phyloP scores from a whole-genome alignment of 2,888 invertebrate genomes.

The Nematopogon swammerdamellus region DNA sequence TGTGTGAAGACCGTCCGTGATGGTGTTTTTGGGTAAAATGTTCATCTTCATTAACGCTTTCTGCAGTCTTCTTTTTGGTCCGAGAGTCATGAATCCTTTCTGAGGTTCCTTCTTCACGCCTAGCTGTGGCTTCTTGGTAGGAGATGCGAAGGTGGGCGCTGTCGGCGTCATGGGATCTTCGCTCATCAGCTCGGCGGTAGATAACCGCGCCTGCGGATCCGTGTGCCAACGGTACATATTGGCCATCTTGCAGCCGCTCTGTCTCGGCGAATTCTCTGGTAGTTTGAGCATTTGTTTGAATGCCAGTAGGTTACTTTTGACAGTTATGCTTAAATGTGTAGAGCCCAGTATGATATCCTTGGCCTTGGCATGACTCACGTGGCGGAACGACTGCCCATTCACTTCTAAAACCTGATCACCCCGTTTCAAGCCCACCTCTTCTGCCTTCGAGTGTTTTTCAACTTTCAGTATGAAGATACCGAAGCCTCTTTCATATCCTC shows the following conservation, averaged over 20 bases:
- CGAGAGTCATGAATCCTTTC: constrained; percentile 87
- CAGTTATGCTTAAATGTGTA: constrained; percentile 93
- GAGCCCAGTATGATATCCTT: constrained; percentile 90
- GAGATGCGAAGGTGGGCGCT: constrained; percentile 49
- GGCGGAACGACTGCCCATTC: constrained; percentile 94
- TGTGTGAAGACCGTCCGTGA: constrained; percentile 63
- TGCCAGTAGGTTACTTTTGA: constrained; percentile 94
- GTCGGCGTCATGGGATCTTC: constrained; percentile 40
- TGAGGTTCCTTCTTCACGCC: constrained; percentile 61
- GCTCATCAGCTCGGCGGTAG: constrained; percentile 69
- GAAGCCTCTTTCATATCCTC: constrained; percentile 88
- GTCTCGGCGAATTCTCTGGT: constrained; percentile 79
- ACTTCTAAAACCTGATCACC: constrained; percentile 98
- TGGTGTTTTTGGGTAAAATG: constrained; percentile 80
- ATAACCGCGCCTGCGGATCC: constrained; percentile 72
- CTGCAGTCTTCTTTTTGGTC: constrained; percentile 79
- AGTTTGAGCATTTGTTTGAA: constrained; percentile 66
- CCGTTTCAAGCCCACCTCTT: constrained; percentile 92
- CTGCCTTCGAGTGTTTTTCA: constrained; percentile 89
- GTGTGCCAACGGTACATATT: constrained; percentile 66
- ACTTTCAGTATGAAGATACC: constrained; percentile 96
- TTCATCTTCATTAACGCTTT: constrained; percentile 88
- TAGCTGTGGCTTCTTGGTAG: constrained; percentile 51
- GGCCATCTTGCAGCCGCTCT: constrained; percentile 58
- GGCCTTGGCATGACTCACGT: constrained; percentile 87